A percentile compares a stretch with the other conserved stretches of the same genome.
Evolutionary conservation across 2,888 invertebrate species (phyloP).

Genomic region (Drosophila sordidula): DNA sequence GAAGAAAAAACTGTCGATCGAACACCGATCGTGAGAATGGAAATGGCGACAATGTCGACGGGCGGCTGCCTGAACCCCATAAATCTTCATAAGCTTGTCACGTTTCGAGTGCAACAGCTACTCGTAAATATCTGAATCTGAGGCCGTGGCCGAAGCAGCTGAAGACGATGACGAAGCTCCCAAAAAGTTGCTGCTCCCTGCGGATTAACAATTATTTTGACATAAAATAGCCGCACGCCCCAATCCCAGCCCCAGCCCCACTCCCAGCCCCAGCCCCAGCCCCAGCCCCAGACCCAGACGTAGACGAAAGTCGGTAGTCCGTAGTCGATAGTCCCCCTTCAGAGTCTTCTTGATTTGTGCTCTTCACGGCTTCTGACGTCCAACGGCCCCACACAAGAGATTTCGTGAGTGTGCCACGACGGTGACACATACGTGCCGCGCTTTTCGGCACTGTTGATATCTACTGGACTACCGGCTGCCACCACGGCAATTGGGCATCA

Average conservation of each 20-base stretch:
- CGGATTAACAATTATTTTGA: slow-evolving; percentile 79
- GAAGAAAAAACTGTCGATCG: slow-evolving; percentile 75
- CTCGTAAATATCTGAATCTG: slow-evolving; percentile 77
- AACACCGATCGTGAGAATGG: slow-evolving; percentile 83
- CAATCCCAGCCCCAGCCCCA: slow-evolving; percentile 3
- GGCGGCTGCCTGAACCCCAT: slow-evolving; percentile 74
- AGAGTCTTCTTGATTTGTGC: slow-evolving; percentile 12
- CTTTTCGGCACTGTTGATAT: slow-evolving; percentile 41
- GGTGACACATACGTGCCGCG: slow-evolving; percentile 64
- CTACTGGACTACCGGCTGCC: slow-evolving; percentile 71
- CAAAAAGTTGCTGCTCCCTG: slow-evolving; percentile 44
- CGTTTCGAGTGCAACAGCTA: slow-evolving; percentile 83
- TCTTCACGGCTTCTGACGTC: slow-evolving; percentile 24
- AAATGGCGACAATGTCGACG: slow-evolving; percentile 79
- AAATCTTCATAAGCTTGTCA: slow-evolving; percentile 84
- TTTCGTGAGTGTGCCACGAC: slow-evolving; percentile 64
- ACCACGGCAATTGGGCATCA: slow-evolving; percentile 46
- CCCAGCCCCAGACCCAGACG: no score
- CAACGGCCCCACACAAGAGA: slow-evolving; percentile 50
- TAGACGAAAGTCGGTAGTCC: slow-evolving; percentile 26
- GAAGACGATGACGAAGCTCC: slow-evolving; percentile 57
- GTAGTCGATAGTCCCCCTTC: background rate
- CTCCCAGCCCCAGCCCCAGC: slow-evolving; percentile 2
- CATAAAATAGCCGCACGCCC: slow-evolving; percentile 71
- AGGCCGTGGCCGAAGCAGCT: slow-evolving; percentile 23